phyloP scores from a whole-genome alignment of 2,888 invertebrate genomes.

The Aromia moschata region DNA sequence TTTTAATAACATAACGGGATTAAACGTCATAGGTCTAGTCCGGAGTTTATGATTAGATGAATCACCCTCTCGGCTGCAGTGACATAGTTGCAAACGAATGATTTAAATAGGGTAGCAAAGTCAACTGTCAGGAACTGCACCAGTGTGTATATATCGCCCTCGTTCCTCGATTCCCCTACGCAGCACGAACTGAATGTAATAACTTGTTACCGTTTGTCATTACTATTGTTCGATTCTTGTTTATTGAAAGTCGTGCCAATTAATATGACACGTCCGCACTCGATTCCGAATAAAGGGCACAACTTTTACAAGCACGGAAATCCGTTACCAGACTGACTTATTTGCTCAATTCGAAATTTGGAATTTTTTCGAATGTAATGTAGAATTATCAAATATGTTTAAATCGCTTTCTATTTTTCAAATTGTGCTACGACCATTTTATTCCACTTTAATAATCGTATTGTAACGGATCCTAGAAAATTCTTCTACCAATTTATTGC shows the following conservation, averaged over 20 bases:
- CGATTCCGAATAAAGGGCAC: too few relatives aligned
- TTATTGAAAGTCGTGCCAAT: slow-evolving; percentile 37
- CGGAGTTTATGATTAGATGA: slow-evolving; percentile 29
- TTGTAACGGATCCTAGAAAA: too few relatives aligned
- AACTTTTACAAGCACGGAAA: too few relatives aligned
- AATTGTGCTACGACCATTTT: too few relatives aligned
- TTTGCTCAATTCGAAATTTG: too few relatives aligned
- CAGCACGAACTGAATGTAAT: slow-evolving; percentile 46
- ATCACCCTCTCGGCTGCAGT: slow-evolving; percentile 39
- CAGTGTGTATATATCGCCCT: slow-evolving; percentile 29
- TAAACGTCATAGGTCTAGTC: slow-evolving; percentile 10
- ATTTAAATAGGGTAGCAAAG: slow-evolving; percentile 43
- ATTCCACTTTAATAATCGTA: too few relatives aligned
- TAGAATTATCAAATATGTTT: too few relatives aligned
- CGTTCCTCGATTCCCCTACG: slow-evolving; percentile 37
- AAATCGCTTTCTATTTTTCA: too few relatives aligned
- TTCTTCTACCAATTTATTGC: too few relatives aligned
- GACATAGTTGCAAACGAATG: slow-evolving; percentile 40
- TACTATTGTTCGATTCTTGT: slow-evolving; percentile 44
- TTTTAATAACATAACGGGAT: slow-evolving; percentile 8
- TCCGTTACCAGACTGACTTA: too few relatives aligned
- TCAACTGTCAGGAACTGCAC: slow-evolving; percentile 42
- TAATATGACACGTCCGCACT: too few relatives aligned
- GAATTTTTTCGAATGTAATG: too few relatives aligned
- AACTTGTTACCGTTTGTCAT: slow-evolving; percentile 50